phyloP scores from a whole-genome alignment of 2,113 vertebrate species.

The Sander lucioperca region DNA sequence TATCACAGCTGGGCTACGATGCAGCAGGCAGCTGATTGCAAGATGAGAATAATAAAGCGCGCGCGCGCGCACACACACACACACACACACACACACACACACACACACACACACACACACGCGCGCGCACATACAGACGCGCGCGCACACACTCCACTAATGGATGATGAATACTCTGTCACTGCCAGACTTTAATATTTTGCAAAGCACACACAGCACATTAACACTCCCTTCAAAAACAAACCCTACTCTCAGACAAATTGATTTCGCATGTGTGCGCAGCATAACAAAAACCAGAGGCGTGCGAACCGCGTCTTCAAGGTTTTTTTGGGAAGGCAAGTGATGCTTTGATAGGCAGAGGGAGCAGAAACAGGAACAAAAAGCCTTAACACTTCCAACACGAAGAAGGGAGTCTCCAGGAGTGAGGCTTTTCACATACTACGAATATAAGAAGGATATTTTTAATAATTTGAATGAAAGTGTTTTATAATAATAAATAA shows the following conservation, averaged over 20 bases:
- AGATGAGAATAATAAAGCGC: neutral
- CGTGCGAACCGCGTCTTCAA: neutral
- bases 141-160: neutral
- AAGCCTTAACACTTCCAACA: neutral
- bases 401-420: neutral
- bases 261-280: neutral
- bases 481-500: neutral
- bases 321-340: neutral
- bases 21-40: conserved; percentile 20
- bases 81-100: neutral
- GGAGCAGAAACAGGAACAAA: neutral
- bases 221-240: neutral
- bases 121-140: too few species aligned
- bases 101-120: neutral
- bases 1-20: neutral
- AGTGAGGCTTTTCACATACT: neutral
- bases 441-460: neutral
- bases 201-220: neutral
- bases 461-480: too few species aligned
- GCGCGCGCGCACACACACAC: neutral
- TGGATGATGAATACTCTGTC: neutral
- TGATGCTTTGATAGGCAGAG: neutral
- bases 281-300: neutral
- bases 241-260: conserved; percentile 7
- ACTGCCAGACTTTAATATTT: neutral